Evolutionary conservation across 2,888 invertebrate genomes (phyloP), one percentile per base, ranked within the genome.

Genomic region (Ischnus inquisitorius): DNA sequence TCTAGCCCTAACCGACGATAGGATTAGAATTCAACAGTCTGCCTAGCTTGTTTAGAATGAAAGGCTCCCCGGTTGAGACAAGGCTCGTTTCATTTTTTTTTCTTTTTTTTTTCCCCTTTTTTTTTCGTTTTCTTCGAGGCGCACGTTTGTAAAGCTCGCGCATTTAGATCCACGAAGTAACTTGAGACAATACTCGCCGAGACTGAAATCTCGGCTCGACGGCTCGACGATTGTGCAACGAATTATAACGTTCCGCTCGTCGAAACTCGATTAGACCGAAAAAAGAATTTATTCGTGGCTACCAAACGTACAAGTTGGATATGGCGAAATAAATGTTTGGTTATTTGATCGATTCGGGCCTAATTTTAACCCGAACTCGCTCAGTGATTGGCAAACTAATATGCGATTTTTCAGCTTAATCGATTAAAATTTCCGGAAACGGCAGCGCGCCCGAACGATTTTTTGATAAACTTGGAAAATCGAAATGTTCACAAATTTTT

Each of bases 21-120:
- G 54, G 81, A 76, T 82, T 77, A 82, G 77, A 82, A 76, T 6
- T 25, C 62, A n/a, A 41, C 71, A 22, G 57, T 62, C 25, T 57
- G 69, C 69, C 65, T 77, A 79, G 54, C 69, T 54, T 62, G 83
- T 83, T 79, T 76, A 79, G 79, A 83, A 83, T 71, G 28, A 83
- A 79, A 83, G 83, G 76, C 83, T 71, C 48, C n/a, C n/a, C 71
- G 75, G 12, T 22, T 72, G 54, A 69, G 60, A 79, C 83, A 76
- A 76, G 83, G 75, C 69, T 41, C 51, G 48, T 43, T 79, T 69
- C 75, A 65, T 64, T 46, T 43, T 22, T 46, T 67, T 28, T 67
- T 25, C 43, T 65, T 0, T 12, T 62, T 76, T 79, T 79, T 65
- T 57, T 22, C n/a, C n/a, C 39, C 43, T 41, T 64, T 19, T 1